Percentiles rank a stretch among this genome's conserved stretches.
phyloP scores from a whole-genome alignment of 2,888 invertebrate species.

The Conchocele bisecta region DNA sequence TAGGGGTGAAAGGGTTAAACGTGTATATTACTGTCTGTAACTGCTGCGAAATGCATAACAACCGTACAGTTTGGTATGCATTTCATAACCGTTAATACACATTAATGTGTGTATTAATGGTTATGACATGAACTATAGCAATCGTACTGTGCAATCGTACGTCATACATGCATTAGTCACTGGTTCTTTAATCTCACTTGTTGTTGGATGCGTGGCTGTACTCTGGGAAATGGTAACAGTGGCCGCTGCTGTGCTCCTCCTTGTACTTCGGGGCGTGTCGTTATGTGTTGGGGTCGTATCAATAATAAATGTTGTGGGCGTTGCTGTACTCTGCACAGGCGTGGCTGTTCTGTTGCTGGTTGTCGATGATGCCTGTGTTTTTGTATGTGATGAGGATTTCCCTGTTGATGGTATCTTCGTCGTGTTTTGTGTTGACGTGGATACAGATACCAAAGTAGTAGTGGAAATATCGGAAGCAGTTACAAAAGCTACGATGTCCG shows the following conservation, averaged over 20 bases:
- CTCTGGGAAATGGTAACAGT: background rate
- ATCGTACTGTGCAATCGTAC: too few species aligned
- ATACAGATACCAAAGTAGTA: background rate
- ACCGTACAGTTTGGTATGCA: too few species aligned
- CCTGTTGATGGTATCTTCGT: constrained; percentile 1
- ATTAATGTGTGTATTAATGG: too few species aligned
- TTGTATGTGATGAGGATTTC: background rate
- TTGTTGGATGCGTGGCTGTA: background rate
- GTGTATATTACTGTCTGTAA: too few species aligned
- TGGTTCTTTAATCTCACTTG: too few species aligned
- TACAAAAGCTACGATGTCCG: background rate
- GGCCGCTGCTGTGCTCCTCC: background rate
- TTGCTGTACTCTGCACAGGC: background rate
- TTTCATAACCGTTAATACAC: too few species aligned
- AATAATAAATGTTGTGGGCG: too few species aligned
- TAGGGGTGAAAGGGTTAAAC: too few species aligned
- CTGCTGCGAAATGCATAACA: too few species aligned
- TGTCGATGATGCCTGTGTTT: background rate
- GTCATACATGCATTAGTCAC: too few species aligned
- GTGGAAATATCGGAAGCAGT: background rate
- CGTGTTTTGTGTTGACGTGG: background rate
- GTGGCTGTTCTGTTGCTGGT: background rate
- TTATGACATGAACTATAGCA: too few species aligned
- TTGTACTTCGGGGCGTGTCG: background rate
- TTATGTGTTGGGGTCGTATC: background rate